A percentile compares a stretch with the other conserved stretches of the same genome.
These are phyloP conservation scores for Drosophila truncata DNA, from an alignment of 1,140 invertebrate species.

Conservation along the genomic window DNA sequence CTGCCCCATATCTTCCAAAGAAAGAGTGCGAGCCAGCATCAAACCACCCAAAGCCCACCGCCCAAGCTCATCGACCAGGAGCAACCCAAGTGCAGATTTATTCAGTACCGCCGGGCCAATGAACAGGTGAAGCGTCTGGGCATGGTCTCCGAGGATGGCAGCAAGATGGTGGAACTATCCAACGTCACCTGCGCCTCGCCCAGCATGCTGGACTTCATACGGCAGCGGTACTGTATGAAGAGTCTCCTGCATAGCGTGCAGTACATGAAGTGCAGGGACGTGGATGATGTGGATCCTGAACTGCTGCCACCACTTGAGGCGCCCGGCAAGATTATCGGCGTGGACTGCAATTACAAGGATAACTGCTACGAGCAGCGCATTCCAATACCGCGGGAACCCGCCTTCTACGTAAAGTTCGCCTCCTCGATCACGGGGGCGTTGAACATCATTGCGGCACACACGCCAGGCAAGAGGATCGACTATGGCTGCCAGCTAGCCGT, in stretches of 20 bases:
- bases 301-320: slow-evolving; percentile 89
- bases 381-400: slow-evolving; percentile 89
- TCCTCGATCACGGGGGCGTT: slow-evolving; percentile 90
- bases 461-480: slow-evolving; percentile 56
- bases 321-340: slow-evolving; percentile 91
- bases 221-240: slow-evolving; percentile 65
- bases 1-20: slow-evolving; percentile 5
- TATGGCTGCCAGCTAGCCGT: slow-evolving; percentile 93
- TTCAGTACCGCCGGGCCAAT: slow-evolving; percentile 67
- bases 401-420: slow-evolving; percentile 92
- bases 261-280: slow-evolving; percentile 81
- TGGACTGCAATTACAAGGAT: slow-evolving; percentile 92
- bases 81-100: slow-evolving; percentile 70
- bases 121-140: slow-evolving; percentile 58
- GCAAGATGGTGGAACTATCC: slow-evolving; percentile 64
- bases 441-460: slow-evolving; percentile 55
- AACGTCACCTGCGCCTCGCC: slow-evolving; percentile 51
- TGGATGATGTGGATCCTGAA: slow-evolving; percentile 61
- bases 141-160: slow-evolving; percentile 77
- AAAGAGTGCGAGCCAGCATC: neutral
- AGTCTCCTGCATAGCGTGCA: slow-evolving; percentile 51
- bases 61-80: neutral
- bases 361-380: slow-evolving; percentile 91
- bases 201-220: slow-evolving; percentile 74
- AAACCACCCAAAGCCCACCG: no score